Evolutionary conservation across 1,140 invertebrate genomes (phyloP).

Genomic region (Pemphigus obesinymphae): DNA sequence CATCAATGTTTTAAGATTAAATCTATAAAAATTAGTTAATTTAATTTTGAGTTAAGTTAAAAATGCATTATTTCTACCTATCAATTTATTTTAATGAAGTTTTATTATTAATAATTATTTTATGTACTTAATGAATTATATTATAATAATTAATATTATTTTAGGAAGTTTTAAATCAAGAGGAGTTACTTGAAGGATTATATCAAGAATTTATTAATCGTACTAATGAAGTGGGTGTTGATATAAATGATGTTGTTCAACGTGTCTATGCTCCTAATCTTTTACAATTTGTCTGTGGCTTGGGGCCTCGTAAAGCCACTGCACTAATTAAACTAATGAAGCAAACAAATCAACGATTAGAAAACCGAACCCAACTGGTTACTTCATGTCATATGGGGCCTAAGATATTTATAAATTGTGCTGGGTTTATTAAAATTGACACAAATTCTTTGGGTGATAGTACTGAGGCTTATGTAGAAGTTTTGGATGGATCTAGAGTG

Average conservation of each 20-base stretch:
- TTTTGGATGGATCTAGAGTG: slow-evolving; percentile 93
- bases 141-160: slow-evolving; percentile 19
- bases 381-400: slow-evolving; percentile 95
- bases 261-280: slow-evolving; percentile 81
- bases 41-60: too few relatives aligned
- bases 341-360: slow-evolving; percentile 86
- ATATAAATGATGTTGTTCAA: slow-evolving; percentile 88
- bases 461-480: slow-evolving; percentile 91
- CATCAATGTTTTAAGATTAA: too few relatives aligned
- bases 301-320: slow-evolving; percentile 91
- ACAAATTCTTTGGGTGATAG: slow-evolving; percentile 89
- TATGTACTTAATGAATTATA: neutral
- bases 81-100: too few relatives aligned
- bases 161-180: slow-evolving; percentile 77
- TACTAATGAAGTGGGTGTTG: slow-evolving; percentile 97
- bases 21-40: too few relatives aligned
- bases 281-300: slow-evolving; percentile 96
- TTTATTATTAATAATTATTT: too few relatives aligned
- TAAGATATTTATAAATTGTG: slow-evolving; percentile 98
- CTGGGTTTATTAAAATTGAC: slow-evolving; percentile 98
- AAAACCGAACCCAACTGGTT: slow-evolving; percentile 92
- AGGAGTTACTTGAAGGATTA: slow-evolving; percentile 78
- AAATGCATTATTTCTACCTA: too few relatives aligned
- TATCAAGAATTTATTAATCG: slow-evolving; percentile 86
- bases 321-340: slow-evolving; percentile 86